Evolutionary conservation across 2,113 vertebrate genomes (phyloP), one percentile per base, ranked within the genome.

Genomic region (Apodemus sylvaticus): DNA sequence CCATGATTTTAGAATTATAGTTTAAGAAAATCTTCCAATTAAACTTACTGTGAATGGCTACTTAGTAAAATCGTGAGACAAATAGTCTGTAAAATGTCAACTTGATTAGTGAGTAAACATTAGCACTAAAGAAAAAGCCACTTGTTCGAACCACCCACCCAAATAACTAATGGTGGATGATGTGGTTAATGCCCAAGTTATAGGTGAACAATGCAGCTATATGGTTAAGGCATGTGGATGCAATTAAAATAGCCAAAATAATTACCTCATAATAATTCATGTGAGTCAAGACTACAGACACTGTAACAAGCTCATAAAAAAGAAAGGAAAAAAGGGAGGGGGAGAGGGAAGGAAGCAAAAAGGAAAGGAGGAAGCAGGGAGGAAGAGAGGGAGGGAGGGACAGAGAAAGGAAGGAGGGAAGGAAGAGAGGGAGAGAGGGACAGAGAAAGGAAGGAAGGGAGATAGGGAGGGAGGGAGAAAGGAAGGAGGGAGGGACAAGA

Each of bases 231-330:
- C 94, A 96, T 70, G 87, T 74, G 93, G 73, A 87, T 83, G 97
- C 97, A 98, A 98, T 98, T 98, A 97, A 98, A 98, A 98, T 97
- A 97, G 98, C 95, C 95, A 97, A 97, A 98, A 96, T 97, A 97
- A 98, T 97, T 98, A 53, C 95, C 82, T 95, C 92, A 97, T 98
- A 98, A 97, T 94, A 98, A 97, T 98, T 92, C 24, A 96, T 97
- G 78, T 78, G 96, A 73, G 91, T 95, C 81, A 93, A 45, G 86
- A 88, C 74, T 96, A 96, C 1, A 76, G 95, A 98, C 89, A 45
- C 93, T 96, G 55, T 87, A 60, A 64, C 74, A 74, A 98, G 70
- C 58, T 87, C 81, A 77, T 31, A 64, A 45, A 62, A 62, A 93
- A 13, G 19, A n/a, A 9, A n/a, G n/a, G n/a, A n/a, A n/a, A n/a